These are phyloP conservation scores for Panzeria rudis DNA, from an alignment of 2,888 invertebrate species.

Conservation along the genomic window DNA sequence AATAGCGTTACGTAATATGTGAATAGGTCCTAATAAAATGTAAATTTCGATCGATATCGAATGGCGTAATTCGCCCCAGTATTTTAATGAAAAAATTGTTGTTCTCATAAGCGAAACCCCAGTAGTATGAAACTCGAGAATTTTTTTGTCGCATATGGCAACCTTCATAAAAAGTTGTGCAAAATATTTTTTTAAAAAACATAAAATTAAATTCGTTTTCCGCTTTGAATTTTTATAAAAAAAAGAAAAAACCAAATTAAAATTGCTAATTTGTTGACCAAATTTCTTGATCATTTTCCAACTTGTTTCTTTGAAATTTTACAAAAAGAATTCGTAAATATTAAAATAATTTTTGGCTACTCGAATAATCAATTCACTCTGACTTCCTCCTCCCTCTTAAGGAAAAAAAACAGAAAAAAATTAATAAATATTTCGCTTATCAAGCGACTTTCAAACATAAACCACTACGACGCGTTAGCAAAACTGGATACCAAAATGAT, in stretches of 20 bases:
- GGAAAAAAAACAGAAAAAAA: slow-evolving; percentile 1
- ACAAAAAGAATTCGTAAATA: slow-evolving; percentile 31
- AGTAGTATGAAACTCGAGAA: too few species aligned
- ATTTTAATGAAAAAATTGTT: too few species aligned
- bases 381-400: slow-evolving; percentile 38
- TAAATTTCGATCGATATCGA: too few species aligned
- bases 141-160: too few species aligned
- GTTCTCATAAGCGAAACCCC: too few species aligned
- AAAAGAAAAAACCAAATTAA: neutral
- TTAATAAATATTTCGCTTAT: slow-evolving; percentile 13
- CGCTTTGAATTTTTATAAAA: neutral
- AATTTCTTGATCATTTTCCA: slow-evolving; percentile 26
- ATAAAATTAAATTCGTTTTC: neutral
- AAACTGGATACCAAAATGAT: slow-evolving; percentile 35
- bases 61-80: too few species aligned
- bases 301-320: slow-evolving; percentile 10
- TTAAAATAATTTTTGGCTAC: slow-evolving; percentile 18
- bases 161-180: neutral
- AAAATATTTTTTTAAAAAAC: neutral
- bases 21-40: too few species aligned
- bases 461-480: neutral
- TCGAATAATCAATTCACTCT: slow-evolving; percentile 28
- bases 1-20: too few species aligned
- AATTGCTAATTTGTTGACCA: slow-evolving; percentile 35
- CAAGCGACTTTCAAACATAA: neutral